Base-by-base conservation (phyloP, 1,140 invertebrate genomes). In the Aphelinus atriplicis region DNA sequence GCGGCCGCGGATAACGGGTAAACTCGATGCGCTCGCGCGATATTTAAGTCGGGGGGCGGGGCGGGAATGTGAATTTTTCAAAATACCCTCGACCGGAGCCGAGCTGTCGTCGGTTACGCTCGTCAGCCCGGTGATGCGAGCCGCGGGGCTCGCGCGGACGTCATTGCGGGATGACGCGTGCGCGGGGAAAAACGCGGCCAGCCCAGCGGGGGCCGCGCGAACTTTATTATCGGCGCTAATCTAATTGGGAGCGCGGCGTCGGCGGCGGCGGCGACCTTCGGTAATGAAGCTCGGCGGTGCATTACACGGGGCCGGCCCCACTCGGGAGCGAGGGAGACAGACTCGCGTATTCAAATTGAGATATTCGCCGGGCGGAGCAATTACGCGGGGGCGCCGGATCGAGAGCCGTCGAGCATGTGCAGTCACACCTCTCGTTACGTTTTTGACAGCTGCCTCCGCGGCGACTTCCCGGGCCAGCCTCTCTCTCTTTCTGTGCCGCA, bases 381-480 rank as follows among this genome's bases (percentile, higher is more conserved):
- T 48, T 58, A 67, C 57, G 51, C 46, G 51, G 51, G 51, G 26
- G 26, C 26, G 26, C 26, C 55, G 78, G 79, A 83, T 81, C 82
- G 79, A 77, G 81, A 81, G 82, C 26, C 26, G 26, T 26, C 73
- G 83, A 86, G 87, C 87, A 87, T 88, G 86, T 88, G 86, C 85
- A 87, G 86, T 88, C 85, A 87, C 87, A 88, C 87, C 87, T 88
- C 87, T 88, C 87, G 87, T 88, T 88, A 88, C 82, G 83, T 88
- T 88, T 88, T 88, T 88, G 86, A 88, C 87, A 88, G 86, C 87
- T 85, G 85, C 87, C 87, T 85, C 86, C 86, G 83, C 83, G 81
- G 2, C 85, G 84, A 82, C 82, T 80, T 82, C 81, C 83, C 84
- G 80, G 84, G 78, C 78, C 80, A 80, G 80, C 80, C 79, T 70